Percentiles rank a stretch among this genome's conserved stretches.
Conservation (phyloP, 2,113 vertebrate genomes). For the Silurus asotus region DNA sequence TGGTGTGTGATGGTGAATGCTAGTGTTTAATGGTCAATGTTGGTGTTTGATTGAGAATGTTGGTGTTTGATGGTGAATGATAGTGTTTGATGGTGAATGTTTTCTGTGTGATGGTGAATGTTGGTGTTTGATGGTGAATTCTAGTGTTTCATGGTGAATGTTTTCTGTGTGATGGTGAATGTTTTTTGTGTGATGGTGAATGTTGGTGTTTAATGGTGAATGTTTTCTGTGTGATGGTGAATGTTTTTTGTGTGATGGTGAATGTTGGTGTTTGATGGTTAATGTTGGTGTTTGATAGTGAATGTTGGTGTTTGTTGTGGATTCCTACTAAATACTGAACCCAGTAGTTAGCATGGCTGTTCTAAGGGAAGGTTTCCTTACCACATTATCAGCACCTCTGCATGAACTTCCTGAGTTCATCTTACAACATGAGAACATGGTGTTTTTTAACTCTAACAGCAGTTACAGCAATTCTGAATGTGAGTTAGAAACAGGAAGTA, state of each 20-base stretch:
- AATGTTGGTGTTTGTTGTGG: neutral
- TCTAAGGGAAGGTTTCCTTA: neutral
- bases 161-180: no score
- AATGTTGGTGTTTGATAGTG: neutral
- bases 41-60: neutral
- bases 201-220: neutral
- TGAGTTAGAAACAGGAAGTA: neutral
- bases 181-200: neutral
- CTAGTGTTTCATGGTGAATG: neutral
- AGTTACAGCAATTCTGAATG: neutral
- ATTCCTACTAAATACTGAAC: neutral
- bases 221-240: no score
- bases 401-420: neutral
- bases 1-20: neutral
- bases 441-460: neutral
- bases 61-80: neutral
- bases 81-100: neutral
- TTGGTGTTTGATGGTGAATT: neutral
- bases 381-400: neutral
- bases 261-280: neutral
- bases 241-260: no score
- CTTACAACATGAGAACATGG: neutral
- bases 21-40: neutral
- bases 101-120: neutral
- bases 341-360: neutral